phyloP scores from a whole-genome alignment of 1,140 invertebrate genomes.

The Pseudomyrmex dendroicus region DNA sequence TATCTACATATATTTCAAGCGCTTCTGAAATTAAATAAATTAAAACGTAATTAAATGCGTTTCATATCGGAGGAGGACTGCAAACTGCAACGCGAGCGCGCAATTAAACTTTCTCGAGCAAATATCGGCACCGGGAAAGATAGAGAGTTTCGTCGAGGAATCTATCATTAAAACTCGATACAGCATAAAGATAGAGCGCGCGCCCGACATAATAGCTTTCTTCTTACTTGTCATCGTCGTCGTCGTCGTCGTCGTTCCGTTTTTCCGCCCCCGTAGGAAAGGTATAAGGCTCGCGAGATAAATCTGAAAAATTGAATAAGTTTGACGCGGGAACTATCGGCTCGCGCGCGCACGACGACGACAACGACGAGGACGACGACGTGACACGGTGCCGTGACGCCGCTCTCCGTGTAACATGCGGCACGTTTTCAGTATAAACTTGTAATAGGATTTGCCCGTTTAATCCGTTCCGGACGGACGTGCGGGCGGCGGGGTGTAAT shows the following conservation, averaged over 20 bases:
- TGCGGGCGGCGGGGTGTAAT: conserved; percentile 39
- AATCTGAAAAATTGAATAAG: conserved; percentile 61
- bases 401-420: conserved; percentile 17
- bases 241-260: neutral
- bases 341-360: neutral
- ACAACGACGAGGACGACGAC: neutral
- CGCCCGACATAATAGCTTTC: conserved; percentile 28
- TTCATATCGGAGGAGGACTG: neutral
- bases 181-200: conserved; percentile 29
- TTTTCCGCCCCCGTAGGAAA: no score
- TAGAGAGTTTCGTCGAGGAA: neutral
- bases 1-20: neutral
- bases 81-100: neutral
- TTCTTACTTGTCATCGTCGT: conserved; percentile 9
- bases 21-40: neutral
- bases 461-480: conserved; percentile 58
- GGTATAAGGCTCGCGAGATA: conserved; percentile 15
- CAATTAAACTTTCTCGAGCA: conserved; percentile 25
- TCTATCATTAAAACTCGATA: conserved; percentile 34
- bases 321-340: conserved; percentile 39
- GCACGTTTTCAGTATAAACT: conserved; percentile 58
- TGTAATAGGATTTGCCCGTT: conserved; percentile 59
- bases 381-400: neutral
- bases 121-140: neutral
- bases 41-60: neutral